Conservation (phyloP, 2,888 invertebrate genomes). For the Girardia tigrina region DNA sequence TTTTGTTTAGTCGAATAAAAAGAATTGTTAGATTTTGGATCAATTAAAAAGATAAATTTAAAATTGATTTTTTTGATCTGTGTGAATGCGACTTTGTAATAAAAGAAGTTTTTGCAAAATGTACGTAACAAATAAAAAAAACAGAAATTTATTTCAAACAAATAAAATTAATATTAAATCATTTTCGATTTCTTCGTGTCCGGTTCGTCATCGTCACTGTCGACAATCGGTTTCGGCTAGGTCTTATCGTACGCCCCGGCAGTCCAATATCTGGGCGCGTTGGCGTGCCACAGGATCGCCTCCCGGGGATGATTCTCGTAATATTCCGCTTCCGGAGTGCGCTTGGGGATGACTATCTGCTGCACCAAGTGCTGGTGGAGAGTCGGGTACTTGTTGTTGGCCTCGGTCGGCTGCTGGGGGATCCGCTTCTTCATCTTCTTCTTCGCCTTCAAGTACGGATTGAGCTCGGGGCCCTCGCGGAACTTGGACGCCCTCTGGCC, state of each 20-base stretch:
- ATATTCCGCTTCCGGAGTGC: slow-evolving; percentile 41
- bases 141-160: not conserved
- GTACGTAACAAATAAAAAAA: too few species aligned
- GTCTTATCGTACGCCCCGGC: not conserved
- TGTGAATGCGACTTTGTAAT: too few species aligned
- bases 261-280: slow-evolving; percentile 62
- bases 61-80: too few species aligned
- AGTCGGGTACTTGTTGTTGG: slow-evolving; percentile 20
- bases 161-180: slow-evolving; percentile 9
- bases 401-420: not conserved
- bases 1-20: too few species aligned
- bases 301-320: slow-evolving; percentile 67
- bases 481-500: slow-evolving; percentile 49
- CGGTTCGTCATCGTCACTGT: not conserved
- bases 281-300: slow-evolving; percentile 80
- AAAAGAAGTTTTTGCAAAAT: too few species aligned
- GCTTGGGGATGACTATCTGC: slow-evolving; percentile 73
- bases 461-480: not conserved
- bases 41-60: too few species aligned
- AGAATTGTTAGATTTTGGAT: too few species aligned
- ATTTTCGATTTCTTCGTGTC: not conserved
- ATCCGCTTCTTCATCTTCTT: not conserved
- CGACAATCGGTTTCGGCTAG: slow-evolving; percentile 29
- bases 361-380: slow-evolving; percentile 86
- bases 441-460: slow-evolving; percentile 27